Conservation (phyloP, 2,113 vertebrate species). For the Ciconia maguari region DNA sequence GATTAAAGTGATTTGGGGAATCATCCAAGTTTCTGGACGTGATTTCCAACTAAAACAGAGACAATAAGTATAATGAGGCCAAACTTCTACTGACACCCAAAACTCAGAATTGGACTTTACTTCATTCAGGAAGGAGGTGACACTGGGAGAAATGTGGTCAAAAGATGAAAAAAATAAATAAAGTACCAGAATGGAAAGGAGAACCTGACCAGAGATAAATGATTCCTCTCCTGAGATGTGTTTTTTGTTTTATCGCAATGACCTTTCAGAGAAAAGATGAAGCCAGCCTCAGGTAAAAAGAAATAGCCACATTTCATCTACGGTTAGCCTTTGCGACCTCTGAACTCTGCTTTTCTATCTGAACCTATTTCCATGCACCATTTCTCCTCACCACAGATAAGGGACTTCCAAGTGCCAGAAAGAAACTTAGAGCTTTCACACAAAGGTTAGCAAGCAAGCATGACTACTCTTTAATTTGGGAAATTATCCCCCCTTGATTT, state of each 20-base stretch:
- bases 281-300: constrained; percentile 89
- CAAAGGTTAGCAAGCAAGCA: constrained; percentile 60
- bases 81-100: not conserved
- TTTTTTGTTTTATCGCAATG: constrained; percentile 85
- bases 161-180: constrained; percentile 60
- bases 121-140: not conserved
- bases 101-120: not conserved
- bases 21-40: constrained; percentile 42
- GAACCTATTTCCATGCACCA: constrained; percentile 87
- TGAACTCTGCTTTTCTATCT: constrained; percentile 88
- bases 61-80: not conserved
- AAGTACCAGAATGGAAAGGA: constrained; percentile 46
- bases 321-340: constrained; percentile 85
- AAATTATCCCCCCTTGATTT: constrained; percentile 7
- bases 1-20: constrained; percentile 56
- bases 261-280: constrained; percentile 88
- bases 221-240: constrained; percentile 75
- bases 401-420: constrained; percentile 73
- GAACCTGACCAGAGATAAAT: constrained; percentile 65
- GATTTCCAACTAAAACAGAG: constrained; percentile 27
- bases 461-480: constrained; percentile 48
- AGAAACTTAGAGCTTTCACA: constrained; percentile 75
- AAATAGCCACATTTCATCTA: constrained; percentile 92
- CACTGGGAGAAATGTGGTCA: not conserved
- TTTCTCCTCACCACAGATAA: constrained; percentile 77